These are phyloP conservation scores for Ovis aries DNA, from an alignment of 2,113 vertebrate species.

Conservation along the genomic window DNA sequence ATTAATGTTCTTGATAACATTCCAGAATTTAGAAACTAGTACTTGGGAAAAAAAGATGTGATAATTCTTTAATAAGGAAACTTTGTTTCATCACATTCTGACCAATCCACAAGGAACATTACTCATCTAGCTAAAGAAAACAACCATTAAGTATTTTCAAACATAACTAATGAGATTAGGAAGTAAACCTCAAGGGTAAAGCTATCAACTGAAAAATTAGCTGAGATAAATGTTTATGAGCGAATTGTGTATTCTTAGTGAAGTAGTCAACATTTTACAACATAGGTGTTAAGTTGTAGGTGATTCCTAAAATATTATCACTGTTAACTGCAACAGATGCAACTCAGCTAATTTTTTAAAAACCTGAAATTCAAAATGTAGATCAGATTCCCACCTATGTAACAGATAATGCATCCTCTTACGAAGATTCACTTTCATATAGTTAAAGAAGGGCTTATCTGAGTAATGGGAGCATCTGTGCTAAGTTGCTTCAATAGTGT, in stretches of 20 bases:
- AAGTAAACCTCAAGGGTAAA: conserved; percentile 18
- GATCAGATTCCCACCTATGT: not conserved
- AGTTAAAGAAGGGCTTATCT: not conserved
- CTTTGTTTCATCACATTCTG: not conserved
- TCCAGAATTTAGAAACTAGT: not conserved
- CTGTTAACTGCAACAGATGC: not conserved
- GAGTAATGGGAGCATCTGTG: not conserved
- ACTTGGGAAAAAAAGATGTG: not conserved
- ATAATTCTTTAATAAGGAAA: not conserved
- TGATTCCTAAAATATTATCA: not conserved
- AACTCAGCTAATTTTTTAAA: not conserved
- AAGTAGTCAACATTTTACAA: conserved; percentile 10
- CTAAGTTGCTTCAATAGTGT: not conserved
- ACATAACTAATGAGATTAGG: conserved; percentile 6
- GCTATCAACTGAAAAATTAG: conserved; percentile 9
- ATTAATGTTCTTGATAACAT: not conserved
- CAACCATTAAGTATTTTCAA: not conserved
- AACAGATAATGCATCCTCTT: not conserved
- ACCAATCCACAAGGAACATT: not conserved
- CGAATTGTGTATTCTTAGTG: not conserved
- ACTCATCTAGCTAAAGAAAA: conserved; percentile 11
- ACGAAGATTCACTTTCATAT: not conserved
- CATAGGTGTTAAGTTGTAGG: not conserved
- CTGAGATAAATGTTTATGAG: conserved; percentile 36
- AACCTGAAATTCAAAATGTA: not conserved